phyloP scores from a whole-genome alignment of 2,113 vertebrate genomes.

The Myanophis thanlyinensis region DNA sequence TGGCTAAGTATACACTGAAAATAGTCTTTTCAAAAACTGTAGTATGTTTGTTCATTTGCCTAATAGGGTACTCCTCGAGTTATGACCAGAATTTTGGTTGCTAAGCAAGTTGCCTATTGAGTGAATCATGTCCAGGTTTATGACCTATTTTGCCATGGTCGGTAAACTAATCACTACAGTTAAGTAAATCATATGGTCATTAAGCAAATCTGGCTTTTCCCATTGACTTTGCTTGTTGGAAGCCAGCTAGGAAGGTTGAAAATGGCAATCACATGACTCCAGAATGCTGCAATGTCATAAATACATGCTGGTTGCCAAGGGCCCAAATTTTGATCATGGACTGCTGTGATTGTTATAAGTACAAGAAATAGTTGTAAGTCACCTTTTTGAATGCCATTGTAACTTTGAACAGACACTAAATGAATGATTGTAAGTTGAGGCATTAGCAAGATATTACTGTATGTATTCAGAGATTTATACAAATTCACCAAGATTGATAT shows the following conservation, averaged over 20 bases:
- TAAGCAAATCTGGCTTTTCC: neutral
- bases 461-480: neutral
- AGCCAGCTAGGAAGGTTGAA: neutral
- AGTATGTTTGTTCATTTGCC: neutral
- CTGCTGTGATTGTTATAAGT: neutral
- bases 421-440: neutral
- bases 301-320: neutral
- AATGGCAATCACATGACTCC: neutral
- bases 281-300: neutral
- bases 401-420: neutral
- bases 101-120: neutral
- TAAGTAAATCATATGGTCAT: neutral
- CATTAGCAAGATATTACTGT: neutral
- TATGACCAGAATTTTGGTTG: neutral
- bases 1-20: conserved; percentile 27
- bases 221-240: neutral
- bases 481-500: neutral
- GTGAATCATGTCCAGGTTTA: neutral
- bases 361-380: neutral
- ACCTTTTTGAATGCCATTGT: neutral
- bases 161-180: neutral
- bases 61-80: neutral
- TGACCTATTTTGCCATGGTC: neutral
- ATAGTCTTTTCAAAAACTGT: neutral
- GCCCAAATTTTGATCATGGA: neutral